phyloP scores from a whole-genome alignment of 2,797 vertebrate genomes.

The Tragelaphus eurycerus region DNA sequence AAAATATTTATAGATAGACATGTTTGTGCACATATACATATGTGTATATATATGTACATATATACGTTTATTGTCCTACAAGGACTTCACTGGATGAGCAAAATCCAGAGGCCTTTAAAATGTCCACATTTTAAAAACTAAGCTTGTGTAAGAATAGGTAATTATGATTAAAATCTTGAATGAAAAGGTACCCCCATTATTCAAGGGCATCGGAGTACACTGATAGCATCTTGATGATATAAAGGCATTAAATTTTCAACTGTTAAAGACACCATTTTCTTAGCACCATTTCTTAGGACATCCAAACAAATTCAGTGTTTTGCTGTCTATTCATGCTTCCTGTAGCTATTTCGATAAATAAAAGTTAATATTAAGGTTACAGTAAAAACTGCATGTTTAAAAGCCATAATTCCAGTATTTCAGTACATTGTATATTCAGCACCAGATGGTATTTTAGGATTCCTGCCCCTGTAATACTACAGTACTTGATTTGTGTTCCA shows the following conservation, averaged over 20 bases:
- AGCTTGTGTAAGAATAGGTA: constrained; percentile 80
- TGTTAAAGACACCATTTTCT: constrained; percentile 87
- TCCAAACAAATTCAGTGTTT: constrained; percentile 92
- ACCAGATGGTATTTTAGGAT: constrained; percentile 90
- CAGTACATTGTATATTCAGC: constrained; percentile 90
- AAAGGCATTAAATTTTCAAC: constrained; percentile 88
- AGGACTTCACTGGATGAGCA: constrained; percentile 82
- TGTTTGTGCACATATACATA: constrained; percentile 60
- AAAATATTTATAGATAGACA: constrained; percentile 78
- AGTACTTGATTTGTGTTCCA: constrained; percentile 85
- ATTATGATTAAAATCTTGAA: constrained; percentile 79
- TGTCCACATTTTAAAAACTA: constrained; percentile 82
- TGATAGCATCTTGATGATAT: constrained; percentile 80
- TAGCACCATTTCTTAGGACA: constrained; percentile 93
- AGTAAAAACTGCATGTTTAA: constrained; percentile 85
- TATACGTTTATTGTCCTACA: constrained; percentile 81
- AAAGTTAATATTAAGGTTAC: constrained; percentile 83
- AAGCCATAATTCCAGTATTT: constrained; percentile 91
- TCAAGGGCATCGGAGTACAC: constrained; percentile 76
- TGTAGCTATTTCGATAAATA: constrained; percentile 84
- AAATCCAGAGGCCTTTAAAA: constrained; percentile 83
- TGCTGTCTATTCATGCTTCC: constrained; percentile 83
- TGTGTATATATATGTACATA: constrained; percentile 60
- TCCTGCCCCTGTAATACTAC: constrained; percentile 83
- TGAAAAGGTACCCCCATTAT: constrained; percentile 74